Evolutionary conservation across 2,888 invertebrate genomes (phyloP).

Genomic region (Chorisops tibialis): DNA sequence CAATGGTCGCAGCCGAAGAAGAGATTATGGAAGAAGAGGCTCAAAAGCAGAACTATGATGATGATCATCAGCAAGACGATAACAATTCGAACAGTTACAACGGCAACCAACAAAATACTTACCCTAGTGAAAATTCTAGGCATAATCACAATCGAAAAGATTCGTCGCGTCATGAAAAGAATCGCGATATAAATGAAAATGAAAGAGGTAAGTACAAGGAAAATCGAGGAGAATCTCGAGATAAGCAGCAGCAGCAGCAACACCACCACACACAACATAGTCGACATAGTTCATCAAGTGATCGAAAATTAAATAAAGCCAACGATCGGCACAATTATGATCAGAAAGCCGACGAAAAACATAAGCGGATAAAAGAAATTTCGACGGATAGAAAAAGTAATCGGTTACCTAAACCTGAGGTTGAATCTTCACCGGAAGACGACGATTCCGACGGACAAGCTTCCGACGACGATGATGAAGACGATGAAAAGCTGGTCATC

Average conservation of each 20-base stretch:
- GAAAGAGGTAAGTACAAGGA: conserved; percentile 3
- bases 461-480: conserved; percentile 28
- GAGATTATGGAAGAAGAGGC: conserved; percentile 38
- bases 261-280: neutral
- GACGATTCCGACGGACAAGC: neutral
- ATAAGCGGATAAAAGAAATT: neutral
- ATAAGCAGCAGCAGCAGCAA: neutral
- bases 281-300: neutral
- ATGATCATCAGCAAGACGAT: conserved; percentile 31
- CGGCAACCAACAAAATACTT: neutral
- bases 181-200: neutral
- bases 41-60: conserved; percentile 27
- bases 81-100: neutral
- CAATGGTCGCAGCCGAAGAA: conserved; percentile 76
- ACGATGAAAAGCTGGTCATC: conserved; percentile 31
- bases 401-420: neutral
- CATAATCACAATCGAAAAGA: neutral
- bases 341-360: neutral
- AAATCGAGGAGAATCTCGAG: neutral
- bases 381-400: neutral
- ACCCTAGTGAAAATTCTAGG: neutral
- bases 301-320: neutral
- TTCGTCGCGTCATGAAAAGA: neutral
- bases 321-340: neutral
- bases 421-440: neutral